Base-by-base conservation (phyloP, 2,888 invertebrate genomes). In the Lutraria lutraria region DNA sequence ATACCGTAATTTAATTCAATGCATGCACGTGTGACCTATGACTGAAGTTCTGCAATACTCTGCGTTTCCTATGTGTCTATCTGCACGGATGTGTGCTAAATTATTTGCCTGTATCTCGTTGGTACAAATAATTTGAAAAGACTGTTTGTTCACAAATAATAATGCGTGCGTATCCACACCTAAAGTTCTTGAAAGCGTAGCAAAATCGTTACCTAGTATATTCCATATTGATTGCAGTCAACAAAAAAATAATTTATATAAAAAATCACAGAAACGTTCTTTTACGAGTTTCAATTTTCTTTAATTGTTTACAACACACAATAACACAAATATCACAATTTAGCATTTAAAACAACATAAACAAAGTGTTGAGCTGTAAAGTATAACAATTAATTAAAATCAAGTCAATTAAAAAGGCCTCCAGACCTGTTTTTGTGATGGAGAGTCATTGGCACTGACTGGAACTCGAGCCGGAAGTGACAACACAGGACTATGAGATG, bases 371-470 rank as follows among this genome's bases (percentile, higher is more conserved):
- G 84, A 84, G 84, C 84, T 29, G 52, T 3, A 16, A 29, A 21
- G 31, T n/a, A 76, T 76, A 29, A 72, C 60, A 72, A 54, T 84
- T 76, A 68, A 68, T 76, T 76, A 31, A 34, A 76, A 76, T 76
- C 4, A 56, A 56, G 29, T 43, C 25, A 72, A 13, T 88, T 89
- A 92, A 84, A 92, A 92, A 76, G 92, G 92, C 82, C 92, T 83
- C 92, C 92, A 92, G 52, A 92, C 92, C 79, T 90, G 85, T 87
- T 91, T 89, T 79, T 90, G 90, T 12, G 90, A 88, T 13, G 91
- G 89, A n/a, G 92, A 88, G 72, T 88, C 89, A 31, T 53, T 85
- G 21, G 87, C 90, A 63, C 63, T 83, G 53, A 91, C 90, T 60
- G 92, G 87, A 85, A 81, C 88, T 56, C 89, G 83, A n/a, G 87